Evolutionary conservation across 2,113 vertebrate species (phyloP), one percentile per base, ranked within the genome.

Genomic region (Neofelis nebulosa): DNA sequence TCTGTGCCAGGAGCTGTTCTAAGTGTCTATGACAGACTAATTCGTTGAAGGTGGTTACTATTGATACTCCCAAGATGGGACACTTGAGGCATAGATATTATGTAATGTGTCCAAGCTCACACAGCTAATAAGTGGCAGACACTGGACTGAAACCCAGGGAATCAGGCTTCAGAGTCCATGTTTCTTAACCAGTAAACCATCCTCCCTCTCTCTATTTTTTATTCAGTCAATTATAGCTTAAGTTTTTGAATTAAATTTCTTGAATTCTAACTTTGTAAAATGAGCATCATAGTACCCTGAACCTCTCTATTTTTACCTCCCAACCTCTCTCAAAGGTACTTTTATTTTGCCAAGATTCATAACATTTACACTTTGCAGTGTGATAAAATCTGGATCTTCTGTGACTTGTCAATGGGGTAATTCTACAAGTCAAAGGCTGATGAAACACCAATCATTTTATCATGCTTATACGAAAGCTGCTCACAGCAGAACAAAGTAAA

Each of bases 301-400:
- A 73, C 38, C 9, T 38, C 15, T 25, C 33, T 29, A 19, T 50
- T 68, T 85, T 11, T 0, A 69, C 13, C 21, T 88, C 18, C 31
- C 25, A 76, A n/a, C 2, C 7, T 38, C 50, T 63, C 69, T 87
- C 88, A 74, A 94, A 61, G 76, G 33, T 78, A 78, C 38, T 80
- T 71, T 82, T 76, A 88, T 94, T 95, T 91, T 87, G 57, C 71
- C 36, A 82, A 88, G 57, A 57, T 91, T 61, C 41, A 2, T 84
- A 36, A 13, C 50, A 63, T 33, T 88, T 38, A 63, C 25, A 38
- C 92, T 91, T 92, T 74, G 21, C 27, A 78, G 41, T 81, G 31
- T 57, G 31, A 61, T 61, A 69, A 74, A 55, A 61, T 8, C 73
- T 88, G 65, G 38, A 36, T 23, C 19, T 73, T 85, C n/a, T 19